Percentiles rank a stretch among this genome's conserved stretches.
These are phyloP conservation scores for Pseudomugil tenellus DNA, from an alignment of 2,797 vertebrate genomes.

Conservation along the genomic window DNA sequence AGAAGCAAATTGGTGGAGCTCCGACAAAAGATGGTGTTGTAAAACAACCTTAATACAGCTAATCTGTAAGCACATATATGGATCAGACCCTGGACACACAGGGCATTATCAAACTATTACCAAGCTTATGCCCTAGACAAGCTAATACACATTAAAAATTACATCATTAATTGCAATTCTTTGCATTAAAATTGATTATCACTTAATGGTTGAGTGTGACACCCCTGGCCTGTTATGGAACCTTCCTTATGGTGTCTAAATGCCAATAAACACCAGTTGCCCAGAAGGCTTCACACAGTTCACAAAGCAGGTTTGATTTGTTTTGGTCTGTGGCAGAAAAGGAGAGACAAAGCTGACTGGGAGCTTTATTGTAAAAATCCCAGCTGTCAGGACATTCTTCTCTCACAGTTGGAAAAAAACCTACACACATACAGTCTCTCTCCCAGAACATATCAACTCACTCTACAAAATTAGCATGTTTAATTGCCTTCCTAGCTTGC, in stretches of 20 bases:
- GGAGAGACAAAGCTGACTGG: conserved; percentile 45
- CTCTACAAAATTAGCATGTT: conserved; percentile 23
- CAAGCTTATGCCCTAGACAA: neutral
- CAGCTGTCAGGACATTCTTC: conserved; percentile 75
- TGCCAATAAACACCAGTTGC: neutral
- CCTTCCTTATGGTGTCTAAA: conserved; percentile 4
- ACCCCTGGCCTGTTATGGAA: neutral
- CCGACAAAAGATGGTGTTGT: neutral
- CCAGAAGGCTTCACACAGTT: conserved; percentile 17
- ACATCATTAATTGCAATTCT: neutral
- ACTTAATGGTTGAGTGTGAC: neutral
- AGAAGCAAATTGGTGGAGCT: neutral
- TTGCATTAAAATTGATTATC: neutral
- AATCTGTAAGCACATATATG: neutral
- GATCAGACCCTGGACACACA: neutral
- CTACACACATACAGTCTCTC: neutral
- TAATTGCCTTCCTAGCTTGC: neutral
- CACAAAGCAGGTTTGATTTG: conserved; percentile 49
- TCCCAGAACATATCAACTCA: conserved; percentile 8
- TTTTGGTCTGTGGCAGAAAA: conserved; percentile 60
- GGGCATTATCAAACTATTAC: neutral
- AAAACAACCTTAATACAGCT: neutral
- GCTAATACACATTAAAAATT: neutral
- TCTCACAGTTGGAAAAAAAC: conserved; percentile 42
- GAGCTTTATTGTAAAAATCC: conserved; percentile 70